phyloP scores from a whole-genome alignment of 2,113 vertebrate species.

The Sander vitreus region DNA sequence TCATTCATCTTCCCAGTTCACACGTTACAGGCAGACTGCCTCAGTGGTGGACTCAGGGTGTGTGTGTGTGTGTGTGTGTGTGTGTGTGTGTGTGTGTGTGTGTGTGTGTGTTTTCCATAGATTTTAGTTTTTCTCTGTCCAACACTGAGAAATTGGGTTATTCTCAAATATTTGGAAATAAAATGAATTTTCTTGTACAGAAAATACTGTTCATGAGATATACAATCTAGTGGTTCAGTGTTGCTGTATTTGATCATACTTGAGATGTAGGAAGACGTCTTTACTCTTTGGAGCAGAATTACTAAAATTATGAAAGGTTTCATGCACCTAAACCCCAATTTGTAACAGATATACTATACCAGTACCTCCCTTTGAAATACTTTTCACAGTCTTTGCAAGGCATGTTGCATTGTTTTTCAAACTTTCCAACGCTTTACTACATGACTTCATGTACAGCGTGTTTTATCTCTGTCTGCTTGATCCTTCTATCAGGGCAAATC shows the following conservation, averaged over 20 bases:
- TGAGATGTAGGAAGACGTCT: not conserved
- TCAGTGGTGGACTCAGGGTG: not conserved
- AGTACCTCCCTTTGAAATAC: not conserved
- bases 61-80: not conserved
- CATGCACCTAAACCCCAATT: not conserved
- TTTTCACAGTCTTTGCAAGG: not conserved
- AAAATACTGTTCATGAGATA: not conserved
- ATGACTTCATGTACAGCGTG: constrained; percentile 4
- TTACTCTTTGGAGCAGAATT: not conserved
- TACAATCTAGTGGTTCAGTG: not conserved
- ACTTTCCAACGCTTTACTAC: not conserved
- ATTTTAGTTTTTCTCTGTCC: not conserved
- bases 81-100: constrained; percentile 1
- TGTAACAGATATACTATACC: not conserved
- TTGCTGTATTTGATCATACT: not conserved
- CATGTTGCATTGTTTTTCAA: not conserved
- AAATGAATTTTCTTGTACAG: not conserved
- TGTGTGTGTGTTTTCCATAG: not conserved
- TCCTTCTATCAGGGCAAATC: constrained; percentile 43
- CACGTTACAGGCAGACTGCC: not conserved
- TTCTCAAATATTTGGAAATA: not conserved
- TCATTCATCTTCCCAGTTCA: no score
- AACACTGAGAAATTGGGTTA: not conserved
- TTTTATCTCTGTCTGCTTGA: constrained; percentile 48
- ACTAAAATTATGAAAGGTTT: not conserved